Evolutionary conservation across 2,113 vertebrate genomes (phyloP), one percentile per base, ranked within the genome.

Genomic region (Chloebia gouldiae): DNA sequence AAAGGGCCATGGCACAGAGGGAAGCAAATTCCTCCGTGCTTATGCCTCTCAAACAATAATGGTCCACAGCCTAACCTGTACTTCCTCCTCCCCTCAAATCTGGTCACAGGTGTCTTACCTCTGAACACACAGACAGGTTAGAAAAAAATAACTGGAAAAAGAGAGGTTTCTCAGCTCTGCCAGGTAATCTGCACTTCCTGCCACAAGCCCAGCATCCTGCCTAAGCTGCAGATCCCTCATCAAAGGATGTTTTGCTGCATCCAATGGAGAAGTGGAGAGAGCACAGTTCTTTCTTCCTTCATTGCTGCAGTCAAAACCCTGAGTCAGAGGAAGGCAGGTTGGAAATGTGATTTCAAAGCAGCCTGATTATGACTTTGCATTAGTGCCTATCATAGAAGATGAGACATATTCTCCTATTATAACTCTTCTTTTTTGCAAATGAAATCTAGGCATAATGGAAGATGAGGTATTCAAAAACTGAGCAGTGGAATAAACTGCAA

Each of bases 341-440:
- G 79, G 30, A 77, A 82, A 33, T n/a, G 35, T 57, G 30, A 59
- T 82, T 95, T 91, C 54, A 69, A 69, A 86, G 75, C 40, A 90
- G 25, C 54, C 80, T 91, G 75, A 59, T 95, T 72, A 86, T 90
- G 71, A 80, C 70, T 95, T 82, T 85, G 42, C 71, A 63, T 88
- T 91, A 91, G 53, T 73, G 54, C 28, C 53, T 63, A 57, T 72
- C 40, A 56, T 2, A 40, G 59, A 76, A 44, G 77, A 73, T 77
- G 81, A 94, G 69, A 35, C 45, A 39, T 63, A 28, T 16, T 65
- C 39, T 87, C 45, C 73, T 50, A 45, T 73, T 54, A 19, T 24
- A 78, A 54, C 14, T 54, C 35, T 83, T 73, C 39, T 49, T 89
- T 54, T 81, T 64, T 92, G n/a, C 49, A 89, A 64, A 37, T 79